These are phyloP conservation scores for Odontamblyopus rebecca DNA, from an alignment of 2,797 vertebrate genomes.

Conservation along the genomic window DNA sequence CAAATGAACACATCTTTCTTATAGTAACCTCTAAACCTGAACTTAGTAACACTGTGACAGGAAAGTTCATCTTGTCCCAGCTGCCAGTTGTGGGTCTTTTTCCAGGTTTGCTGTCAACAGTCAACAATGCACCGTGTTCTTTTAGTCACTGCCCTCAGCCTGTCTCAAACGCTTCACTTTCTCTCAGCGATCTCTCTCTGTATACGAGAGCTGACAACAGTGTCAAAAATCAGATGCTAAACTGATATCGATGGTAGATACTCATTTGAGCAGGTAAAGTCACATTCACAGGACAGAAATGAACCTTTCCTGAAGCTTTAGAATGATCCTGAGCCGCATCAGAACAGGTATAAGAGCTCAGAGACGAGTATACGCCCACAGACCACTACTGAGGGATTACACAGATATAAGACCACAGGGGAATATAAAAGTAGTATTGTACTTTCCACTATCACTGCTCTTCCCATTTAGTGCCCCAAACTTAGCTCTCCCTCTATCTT, in stretches of 20 bases:
- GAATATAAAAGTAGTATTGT: too few species aligned
- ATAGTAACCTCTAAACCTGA: constrained; percentile 9
- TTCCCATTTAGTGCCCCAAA: constrained; percentile 29
- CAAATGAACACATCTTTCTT: constrained; percentile 1
- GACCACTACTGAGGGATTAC: too few species aligned
- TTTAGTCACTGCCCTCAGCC: constrained; percentile 24
- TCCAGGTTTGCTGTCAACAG: constrained; percentile 26
- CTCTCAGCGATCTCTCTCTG: constrained; percentile 13
- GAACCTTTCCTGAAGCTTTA: too few species aligned
- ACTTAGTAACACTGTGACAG: constrained; percentile 18
- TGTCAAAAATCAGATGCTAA: too few species aligned
- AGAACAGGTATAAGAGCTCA: too few species aligned
- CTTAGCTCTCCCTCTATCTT: constrained; percentile 2
- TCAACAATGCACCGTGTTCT: constrained; percentile 22
- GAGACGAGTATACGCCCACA: too few species aligned
- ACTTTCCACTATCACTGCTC: constrained; percentile 1
- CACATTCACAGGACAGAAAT: too few species aligned
- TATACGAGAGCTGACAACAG: too few species aligned
- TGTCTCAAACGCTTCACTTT: constrained; percentile 15
- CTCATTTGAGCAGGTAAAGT: too few species aligned
- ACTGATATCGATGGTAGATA: too few species aligned
- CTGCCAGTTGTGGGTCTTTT: constrained; percentile 25
- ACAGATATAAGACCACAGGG: too few species aligned
- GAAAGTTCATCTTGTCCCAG: constrained; percentile 1
- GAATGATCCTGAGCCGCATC: too few species aligned